Evolutionary conservation across 2,113 vertebrate genomes (phyloP).

Genomic region (Pungitius pungitius): DNA sequence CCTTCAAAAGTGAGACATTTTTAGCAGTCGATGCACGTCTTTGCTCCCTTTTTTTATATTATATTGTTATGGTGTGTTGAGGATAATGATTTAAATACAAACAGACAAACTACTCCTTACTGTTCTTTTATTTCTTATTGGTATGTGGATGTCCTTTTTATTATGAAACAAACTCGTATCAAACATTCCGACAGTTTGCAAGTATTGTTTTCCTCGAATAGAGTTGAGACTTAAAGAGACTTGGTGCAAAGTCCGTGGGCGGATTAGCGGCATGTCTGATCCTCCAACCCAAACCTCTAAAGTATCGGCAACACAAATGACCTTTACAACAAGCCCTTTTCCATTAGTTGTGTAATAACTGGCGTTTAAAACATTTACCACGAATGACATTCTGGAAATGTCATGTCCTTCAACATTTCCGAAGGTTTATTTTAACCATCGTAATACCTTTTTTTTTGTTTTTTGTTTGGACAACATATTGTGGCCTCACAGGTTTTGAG

Average conservation of each 20-base stretch:
- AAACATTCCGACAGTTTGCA: background rate
- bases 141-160: background rate
- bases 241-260: constrained; percentile 13
- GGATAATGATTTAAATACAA: background rate
- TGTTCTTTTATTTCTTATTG: background rate
- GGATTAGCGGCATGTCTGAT: constrained; percentile 22
- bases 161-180: background rate
- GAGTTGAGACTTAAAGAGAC: background rate
- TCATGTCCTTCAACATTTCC: constrained; percentile 43
- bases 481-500: background rate
- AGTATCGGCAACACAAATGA: constrained; percentile 29
- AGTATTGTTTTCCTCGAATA: background rate
- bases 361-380: constrained; percentile 34
- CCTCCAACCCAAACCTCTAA: constrained; percentile 20
- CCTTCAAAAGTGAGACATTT: background rate
- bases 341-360: constrained; percentile 40
- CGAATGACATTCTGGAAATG: constrained; percentile 55
- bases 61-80: background rate
- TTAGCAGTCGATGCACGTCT: background rate
- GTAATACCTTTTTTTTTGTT: background rate
- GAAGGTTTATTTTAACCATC: constrained; percentile 13
- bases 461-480: background rate
- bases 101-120: too few species aligned
- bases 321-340: constrained; percentile 38
- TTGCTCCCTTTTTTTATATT: background rate